Base-by-base conservation (phyloP, 2,113 vertebrate species). In the Dolichallabes microphthalmus region DNA sequence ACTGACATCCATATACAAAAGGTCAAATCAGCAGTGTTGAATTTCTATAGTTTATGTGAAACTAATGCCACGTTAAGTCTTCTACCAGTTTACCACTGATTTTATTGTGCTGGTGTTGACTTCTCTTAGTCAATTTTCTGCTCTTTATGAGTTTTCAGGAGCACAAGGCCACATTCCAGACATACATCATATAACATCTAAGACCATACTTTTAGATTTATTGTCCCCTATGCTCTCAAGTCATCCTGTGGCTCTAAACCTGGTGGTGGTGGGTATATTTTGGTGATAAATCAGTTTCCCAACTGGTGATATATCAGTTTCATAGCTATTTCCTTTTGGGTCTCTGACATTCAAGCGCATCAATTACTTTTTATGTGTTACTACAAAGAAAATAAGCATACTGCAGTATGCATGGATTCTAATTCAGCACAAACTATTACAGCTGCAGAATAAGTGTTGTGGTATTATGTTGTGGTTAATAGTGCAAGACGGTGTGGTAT, bases 101-200 rank as follows among this genome's bases (percentile, higher is more conserved):
- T 84, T 84, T 84, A 78, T 32, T 78, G 75, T 78, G 45, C 74
- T 66, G 50, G 60, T 77, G 25, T 61, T 80, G 66, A 71, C 77
- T 85, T 19, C 25, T 58, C 63, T 69, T 35, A n/a, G 83, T 79
- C 69, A 80, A 61, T 73, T 71, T 61, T 66, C 19, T 66, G 1
- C 66, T 80, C 12, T 80, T 85, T 80, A 73, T 80, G 64, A 61
- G 30, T 86, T 86, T 86, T 58, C 85, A 86, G 76, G 69, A 74
- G 79, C 27, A 66, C 20, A 61, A 39, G 35, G 55, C 64, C 53
- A 80, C 30, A 86, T 76, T 82, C 69, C 79, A 86, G 58, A 82
- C 50, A 76, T 75, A 63, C 61, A 76, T 30, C 69, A 66, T 39
- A 32, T 20, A 64, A 82, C 85, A 27, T 75, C 53, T 39, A 57